phyloP scores from a whole-genome alignment of 2,888 invertebrate genomes.

The Ectobius pallidus region DNA sequence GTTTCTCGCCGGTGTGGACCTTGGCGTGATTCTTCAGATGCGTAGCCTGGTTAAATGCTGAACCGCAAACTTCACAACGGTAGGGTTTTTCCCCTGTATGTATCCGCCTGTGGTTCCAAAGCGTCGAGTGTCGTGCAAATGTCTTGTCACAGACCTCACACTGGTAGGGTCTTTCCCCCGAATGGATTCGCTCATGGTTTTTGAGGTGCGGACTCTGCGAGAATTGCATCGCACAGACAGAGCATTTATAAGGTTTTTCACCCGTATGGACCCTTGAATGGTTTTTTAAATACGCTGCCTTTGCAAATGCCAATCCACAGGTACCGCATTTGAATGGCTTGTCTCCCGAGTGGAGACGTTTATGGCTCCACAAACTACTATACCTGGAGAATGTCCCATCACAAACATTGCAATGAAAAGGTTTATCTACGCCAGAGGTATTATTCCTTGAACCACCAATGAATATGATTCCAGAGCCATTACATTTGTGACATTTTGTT shows the following conservation, averaged over 20 bases:
- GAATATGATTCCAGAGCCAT: slow-evolving; percentile 85
- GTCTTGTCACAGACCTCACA: slow-evolving; percentile 90
- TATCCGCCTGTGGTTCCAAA: slow-evolving; percentile 88
- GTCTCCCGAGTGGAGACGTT: slow-evolving; percentile 80
- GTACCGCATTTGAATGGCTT: slow-evolving; percentile 90
- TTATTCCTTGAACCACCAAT: slow-evolving; percentile 59
- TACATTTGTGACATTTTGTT: slow-evolving; percentile 88
- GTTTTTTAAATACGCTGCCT: slow-evolving; percentile 89
- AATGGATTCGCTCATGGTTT: slow-evolving; percentile 87
- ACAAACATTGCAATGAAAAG: slow-evolving; percentile 87
- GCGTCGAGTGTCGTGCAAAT: slow-evolving; percentile 84
- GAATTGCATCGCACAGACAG: slow-evolving; percentile 89
- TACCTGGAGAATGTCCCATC: slow-evolving; percentile 68
- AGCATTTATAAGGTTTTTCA: slow-evolving; percentile 66
- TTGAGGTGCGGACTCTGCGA: slow-evolving; percentile 88
- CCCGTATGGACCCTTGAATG: slow-evolving; percentile 88
- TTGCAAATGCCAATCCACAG: slow-evolving; percentile 86
- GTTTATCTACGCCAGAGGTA: slow-evolving; percentile 67
- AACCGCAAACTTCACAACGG: slow-evolving; percentile 85
- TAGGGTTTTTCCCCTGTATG: slow-evolving; percentile 89
- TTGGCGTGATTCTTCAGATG: slow-evolving; percentile 89
- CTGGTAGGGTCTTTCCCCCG: slow-evolving; percentile 86
- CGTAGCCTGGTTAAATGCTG: slow-evolving; percentile 88
- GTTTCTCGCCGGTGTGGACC: slow-evolving; percentile 81
- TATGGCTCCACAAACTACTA: slow-evolving; percentile 88